phyloP scores from a whole-genome alignment of 2,888 invertebrate genomes.

The Eueremaeus valkanovi region DNA sequence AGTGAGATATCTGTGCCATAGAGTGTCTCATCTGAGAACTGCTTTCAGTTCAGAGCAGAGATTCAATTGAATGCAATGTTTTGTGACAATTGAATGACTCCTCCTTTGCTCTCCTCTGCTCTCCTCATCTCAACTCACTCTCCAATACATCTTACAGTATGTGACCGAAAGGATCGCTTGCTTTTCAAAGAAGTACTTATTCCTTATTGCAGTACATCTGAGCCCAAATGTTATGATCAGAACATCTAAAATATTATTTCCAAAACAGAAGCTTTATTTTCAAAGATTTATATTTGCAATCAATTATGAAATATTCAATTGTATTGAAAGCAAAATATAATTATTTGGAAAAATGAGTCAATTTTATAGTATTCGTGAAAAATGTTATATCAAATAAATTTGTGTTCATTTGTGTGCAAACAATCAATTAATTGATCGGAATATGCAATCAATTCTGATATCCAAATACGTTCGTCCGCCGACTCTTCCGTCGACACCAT shows the following conservation, averaged over 20 bases:
- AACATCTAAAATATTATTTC: background rate
- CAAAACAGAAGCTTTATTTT: background rate
- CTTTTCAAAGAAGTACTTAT: background rate
- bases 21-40: background rate
- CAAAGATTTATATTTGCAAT: background rate
- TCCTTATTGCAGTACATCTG: background rate
- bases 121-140: too few species aligned
- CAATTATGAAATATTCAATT: background rate
- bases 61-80: constrained; percentile 3
- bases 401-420: constrained; percentile 4
- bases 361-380: background rate
- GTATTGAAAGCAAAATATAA: background rate
- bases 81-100: background rate
- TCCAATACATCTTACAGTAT: background rate
- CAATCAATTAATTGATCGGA: too few species aligned
- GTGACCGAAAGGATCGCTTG: background rate
- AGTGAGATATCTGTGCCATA: constrained; percentile 9
- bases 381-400: constrained; percentile 16
- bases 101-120: too few species aligned
- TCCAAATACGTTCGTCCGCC: constrained; percentile 14
- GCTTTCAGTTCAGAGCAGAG: background rate
- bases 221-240: background rate
- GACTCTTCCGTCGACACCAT: background rate
- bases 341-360: background rate
- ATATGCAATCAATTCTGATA: constrained; percentile 23